phyloP scores from a whole-genome alignment of 2,113 vertebrate species.

The Pelvicachromis taeniatus region DNA sequence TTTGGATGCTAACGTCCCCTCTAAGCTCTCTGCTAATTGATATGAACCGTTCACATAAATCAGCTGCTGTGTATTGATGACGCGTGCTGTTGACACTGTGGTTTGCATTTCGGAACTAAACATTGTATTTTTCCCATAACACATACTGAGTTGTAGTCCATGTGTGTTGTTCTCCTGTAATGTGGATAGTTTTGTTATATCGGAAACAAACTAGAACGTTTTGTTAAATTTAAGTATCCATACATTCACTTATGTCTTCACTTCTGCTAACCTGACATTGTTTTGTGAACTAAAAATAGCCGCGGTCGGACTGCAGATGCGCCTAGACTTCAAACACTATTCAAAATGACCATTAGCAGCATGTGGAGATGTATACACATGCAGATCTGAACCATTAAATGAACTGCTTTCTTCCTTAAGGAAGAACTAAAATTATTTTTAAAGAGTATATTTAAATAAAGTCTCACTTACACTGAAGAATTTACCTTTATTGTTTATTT shows the following conservation, averaged over 20 bases:
- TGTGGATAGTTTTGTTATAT: background rate
- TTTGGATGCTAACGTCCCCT: conserved; percentile 26
- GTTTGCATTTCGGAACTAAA: conserved; percentile 4
- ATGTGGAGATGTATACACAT: background rate
- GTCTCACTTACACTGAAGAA: background rate
- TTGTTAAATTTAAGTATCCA: background rate
- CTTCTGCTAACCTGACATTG: background rate
- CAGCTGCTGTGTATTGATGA: conserved; percentile 15
- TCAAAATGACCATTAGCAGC: background rate
- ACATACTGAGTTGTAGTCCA: background rate
- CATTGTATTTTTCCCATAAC: background rate
- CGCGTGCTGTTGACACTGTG: background rate
- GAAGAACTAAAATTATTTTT: background rate
- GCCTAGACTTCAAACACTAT: background rate
- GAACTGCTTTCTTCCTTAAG: background rate
- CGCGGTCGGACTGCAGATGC: background rate
- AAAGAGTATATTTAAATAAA: background rate
- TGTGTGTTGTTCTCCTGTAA: background rate
- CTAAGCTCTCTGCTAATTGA: conserved; percentile 52
- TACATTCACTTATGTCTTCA: background rate
- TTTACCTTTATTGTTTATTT: too few species aligned
- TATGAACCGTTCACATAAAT: conserved; percentile 55
- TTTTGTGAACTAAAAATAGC: background rate
- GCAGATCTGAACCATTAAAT: background rate
- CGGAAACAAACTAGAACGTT: background rate